phyloP scores from a whole-genome alignment of 2,888 invertebrate species.

The Caenorhabditis sp. region DNA sequence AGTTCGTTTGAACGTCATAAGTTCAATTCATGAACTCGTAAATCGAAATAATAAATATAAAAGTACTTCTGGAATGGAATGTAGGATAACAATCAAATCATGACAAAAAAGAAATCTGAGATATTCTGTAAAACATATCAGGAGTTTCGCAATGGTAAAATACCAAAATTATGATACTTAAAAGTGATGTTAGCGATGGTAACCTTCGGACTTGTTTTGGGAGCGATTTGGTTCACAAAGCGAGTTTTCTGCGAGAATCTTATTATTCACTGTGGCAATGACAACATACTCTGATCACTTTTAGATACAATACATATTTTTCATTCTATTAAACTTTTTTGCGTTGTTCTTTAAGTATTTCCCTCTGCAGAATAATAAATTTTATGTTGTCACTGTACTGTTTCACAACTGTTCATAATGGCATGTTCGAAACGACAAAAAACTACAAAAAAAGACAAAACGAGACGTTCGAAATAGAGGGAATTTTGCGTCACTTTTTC shows the following conservation, averaged over 20 bases:
- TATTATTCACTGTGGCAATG: no score
- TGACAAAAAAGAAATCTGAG: neutral
- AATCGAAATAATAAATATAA: neutral
- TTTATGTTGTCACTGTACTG: conserved; percentile 4
- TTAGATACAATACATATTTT: no score
- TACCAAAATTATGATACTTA: neutral
- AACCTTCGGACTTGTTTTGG: neutral
- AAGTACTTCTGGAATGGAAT: neutral
- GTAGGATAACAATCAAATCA: conserved; percentile 1
- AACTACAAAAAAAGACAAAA: no score
- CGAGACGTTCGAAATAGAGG: no score
- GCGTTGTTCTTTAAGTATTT: neutral
- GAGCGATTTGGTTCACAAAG: neutral
- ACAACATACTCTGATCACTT: no score
- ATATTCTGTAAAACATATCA: neutral
- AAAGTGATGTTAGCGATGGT: neutral
- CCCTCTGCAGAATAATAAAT: neutral
- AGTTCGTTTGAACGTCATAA: neutral
- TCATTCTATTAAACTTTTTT: no score
- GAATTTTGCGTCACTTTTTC: no score
- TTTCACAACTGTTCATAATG: conserved; percentile 18
- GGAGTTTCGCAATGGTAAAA: neutral
- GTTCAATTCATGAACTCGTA: neutral
- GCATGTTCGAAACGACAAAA: no score
- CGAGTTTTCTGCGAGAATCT: no score